These are phyloP conservation scores for Columbina picui DNA, from an alignment of 2,113 vertebrate genomes.

Conservation along the genomic window DNA sequence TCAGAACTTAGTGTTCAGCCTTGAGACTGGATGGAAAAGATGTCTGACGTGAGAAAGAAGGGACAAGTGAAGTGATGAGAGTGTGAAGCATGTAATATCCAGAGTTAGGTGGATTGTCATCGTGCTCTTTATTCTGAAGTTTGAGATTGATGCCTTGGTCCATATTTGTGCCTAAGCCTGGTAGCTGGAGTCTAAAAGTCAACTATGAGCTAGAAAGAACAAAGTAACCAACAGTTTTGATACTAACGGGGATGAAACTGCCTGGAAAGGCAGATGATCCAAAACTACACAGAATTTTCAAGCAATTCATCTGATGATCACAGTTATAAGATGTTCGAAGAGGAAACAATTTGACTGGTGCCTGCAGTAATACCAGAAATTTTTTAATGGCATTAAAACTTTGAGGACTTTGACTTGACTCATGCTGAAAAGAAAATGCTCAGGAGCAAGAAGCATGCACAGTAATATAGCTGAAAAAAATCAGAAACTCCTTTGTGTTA, in stretches of 20 bases:
- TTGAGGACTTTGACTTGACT: conserved; percentile 26
- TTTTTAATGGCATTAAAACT: conserved; percentile 16
- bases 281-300: not conserved
- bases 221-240: not conserved
- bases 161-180: not conserved
- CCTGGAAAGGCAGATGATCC: not conserved
- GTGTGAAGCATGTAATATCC: not conserved
- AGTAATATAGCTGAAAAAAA: not conserved
- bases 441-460: not conserved
- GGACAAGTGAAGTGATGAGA: not conserved
- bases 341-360: not conserved
- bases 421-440: not conserved
- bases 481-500: not conserved
- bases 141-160: not conserved
- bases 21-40: not conserved
- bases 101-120: not conserved
- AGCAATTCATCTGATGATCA: not conserved
- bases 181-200: not conserved
- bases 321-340: not conserved
- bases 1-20: not conserved
- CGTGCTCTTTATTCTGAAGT: not conserved
- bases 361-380: not conserved
- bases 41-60: not conserved
- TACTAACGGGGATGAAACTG: not conserved
- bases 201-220: not conserved